A percentile compares a stretch with the other conserved stretches of the same genome.
Evolutionary conservation across 2,797 vertebrate species (phyloP).

Genomic region (Podargus strigoides): DNA sequence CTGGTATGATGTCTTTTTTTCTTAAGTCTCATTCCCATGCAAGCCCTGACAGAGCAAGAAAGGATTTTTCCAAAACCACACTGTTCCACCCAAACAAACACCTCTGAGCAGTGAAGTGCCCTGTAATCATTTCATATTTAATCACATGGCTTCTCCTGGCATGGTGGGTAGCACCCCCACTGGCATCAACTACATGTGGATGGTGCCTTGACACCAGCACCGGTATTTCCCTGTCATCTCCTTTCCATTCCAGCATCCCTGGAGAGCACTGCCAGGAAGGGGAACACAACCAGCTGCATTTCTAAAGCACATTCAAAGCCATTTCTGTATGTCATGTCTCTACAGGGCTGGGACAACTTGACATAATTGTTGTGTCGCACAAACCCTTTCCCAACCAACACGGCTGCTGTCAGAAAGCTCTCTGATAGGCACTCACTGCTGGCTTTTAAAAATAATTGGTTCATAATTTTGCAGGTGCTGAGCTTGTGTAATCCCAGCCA

Average conservation of each 20-base stretch:
- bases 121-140: neutral
- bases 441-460: neutral
- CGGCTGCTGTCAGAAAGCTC: neutral
- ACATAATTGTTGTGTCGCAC: neutral
- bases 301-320: neutral
- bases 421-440: neutral
- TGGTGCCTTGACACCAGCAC: neutral
- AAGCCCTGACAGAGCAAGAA: neutral
- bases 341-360: neutral
- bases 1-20: neutral
- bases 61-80: accelerated
- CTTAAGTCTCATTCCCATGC: neutral
- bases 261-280: neutral
- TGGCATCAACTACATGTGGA: neutral
- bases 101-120: neutral
- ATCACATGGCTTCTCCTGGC: neutral
- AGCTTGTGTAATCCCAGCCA: neutral
- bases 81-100: neutral
- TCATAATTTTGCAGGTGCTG: neutral
- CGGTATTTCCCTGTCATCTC: neutral
- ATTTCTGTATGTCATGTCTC: neutral
- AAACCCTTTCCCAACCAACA: neutral
- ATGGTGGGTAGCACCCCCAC: neutral
- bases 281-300: neutral
- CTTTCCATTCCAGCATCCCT: neutral